These are phyloP conservation scores for Pelvicachromis taeniatus DNA, from an alignment of 2,113 vertebrate genomes.

Conservation along the genomic window DNA sequence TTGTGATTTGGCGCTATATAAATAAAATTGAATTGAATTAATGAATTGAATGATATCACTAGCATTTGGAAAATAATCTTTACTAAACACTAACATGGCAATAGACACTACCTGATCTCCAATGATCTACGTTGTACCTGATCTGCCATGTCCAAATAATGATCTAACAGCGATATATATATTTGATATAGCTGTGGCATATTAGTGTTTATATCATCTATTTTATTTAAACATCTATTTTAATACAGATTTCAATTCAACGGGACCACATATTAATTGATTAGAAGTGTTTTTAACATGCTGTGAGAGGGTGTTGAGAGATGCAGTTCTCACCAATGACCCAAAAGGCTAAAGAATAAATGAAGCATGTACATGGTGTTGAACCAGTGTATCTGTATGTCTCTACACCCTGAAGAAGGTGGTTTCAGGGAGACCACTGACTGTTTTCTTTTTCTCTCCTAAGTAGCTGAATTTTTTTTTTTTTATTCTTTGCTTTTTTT, in stretches of 20 bases:
- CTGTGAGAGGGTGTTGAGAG: background rate
- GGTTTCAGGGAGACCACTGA: background rate
- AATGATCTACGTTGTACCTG: accelerated
- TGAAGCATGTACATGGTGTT: background rate
- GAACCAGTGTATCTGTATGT: background rate
- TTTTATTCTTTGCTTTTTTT: background rate
- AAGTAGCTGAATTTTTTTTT: background rate
- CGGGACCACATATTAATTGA: accelerated
- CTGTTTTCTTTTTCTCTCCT: background rate
- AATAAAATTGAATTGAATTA: too few relatives aligned
- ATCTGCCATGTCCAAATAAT: background rate
- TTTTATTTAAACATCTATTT: background rate
- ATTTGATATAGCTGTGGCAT: background rate
- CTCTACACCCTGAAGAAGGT: background rate
- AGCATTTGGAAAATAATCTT: too few relatives aligned
- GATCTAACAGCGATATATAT: background rate
- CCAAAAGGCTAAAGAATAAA: background rate
- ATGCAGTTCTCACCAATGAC: background rate
- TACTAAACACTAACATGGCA: background rate
- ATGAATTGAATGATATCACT: too few relatives aligned
- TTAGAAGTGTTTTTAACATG: background rate
- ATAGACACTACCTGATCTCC: background rate
- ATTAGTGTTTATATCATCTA: background rate
- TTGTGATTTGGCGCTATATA: too few relatives aligned
- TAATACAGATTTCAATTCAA: background rate